These are phyloP conservation scores for Heteromyza rotundicornis DNA, from an alignment of 2,888 invertebrate genomes.

Conservation along the genomic window DNA sequence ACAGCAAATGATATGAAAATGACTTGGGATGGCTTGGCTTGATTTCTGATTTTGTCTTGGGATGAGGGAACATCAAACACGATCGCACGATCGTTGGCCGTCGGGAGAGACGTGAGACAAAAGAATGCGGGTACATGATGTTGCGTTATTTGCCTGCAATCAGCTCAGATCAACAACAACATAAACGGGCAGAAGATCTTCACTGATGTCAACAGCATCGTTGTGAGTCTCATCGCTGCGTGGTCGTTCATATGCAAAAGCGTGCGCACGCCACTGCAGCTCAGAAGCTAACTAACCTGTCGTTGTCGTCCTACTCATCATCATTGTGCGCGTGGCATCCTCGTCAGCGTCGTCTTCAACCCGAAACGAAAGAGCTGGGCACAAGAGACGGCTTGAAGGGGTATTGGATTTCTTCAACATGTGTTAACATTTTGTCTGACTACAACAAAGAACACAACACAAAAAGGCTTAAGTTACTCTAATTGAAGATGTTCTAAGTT, in stretches of 20 bases:
- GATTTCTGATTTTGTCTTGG: neutral
- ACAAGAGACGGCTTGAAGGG: neutral
- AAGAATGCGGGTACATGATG: constrained; percentile 7
- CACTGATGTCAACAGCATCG: too few relatives aligned
- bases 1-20: constrained; percentile 53
- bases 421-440: constrained; percentile 6
- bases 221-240: too few relatives aligned
- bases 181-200: too few relatives aligned
- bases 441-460: neutral
- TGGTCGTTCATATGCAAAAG: too few relatives aligned
- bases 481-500: constrained; percentile 40
- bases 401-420: constrained; percentile 8
- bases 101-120: neutral
- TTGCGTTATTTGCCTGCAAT: neutral
- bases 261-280: neutral
- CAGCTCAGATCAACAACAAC: too few relatives aligned
- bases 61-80: too few relatives aligned
- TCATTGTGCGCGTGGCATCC: neutral
- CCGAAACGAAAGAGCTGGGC: neutral
- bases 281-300: neutral
- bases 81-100: neutral
- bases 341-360: neutral
- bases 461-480: constrained; percentile 44
- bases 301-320: neutral
- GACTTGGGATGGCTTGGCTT: constrained; percentile 8